A percentile compares a stretch with the other conserved stretches of the same genome.
Evolutionary conservation across 2,888 invertebrate genomes (phyloP).

Genomic region (Dynastes grantii): DNA sequence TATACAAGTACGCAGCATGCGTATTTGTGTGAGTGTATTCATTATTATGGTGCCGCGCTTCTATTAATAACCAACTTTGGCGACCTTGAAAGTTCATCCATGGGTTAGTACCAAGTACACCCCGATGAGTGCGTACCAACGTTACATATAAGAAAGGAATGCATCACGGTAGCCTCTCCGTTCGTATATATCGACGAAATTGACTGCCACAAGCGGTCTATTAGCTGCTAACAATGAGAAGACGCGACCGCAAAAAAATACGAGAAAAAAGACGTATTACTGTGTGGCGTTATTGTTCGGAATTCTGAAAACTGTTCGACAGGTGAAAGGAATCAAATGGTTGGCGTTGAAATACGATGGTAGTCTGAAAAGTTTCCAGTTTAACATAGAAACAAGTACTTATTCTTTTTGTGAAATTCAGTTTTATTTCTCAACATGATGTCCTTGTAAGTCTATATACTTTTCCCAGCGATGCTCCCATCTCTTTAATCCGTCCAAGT

Average conservation of each 20-base stretch:
- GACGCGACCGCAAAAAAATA: not conserved
- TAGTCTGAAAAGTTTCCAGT: too few relatives aligned
- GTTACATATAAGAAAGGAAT: conserved; percentile 10
- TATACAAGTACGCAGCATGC: not conserved
- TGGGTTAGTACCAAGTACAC: conserved; percentile 55
- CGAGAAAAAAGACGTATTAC: not conserved
- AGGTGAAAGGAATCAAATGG: not conserved
- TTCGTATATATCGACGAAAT: not conserved
- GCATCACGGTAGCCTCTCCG: conserved; percentile 22
- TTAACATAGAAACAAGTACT: not conserved
- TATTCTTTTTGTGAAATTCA: too few relatives aligned
- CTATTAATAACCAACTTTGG: conserved; percentile 58
- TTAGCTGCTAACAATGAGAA: not conserved
- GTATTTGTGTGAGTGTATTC: conserved; percentile 49
- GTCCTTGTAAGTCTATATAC: too few relatives aligned
- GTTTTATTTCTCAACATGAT: too few relatives aligned
- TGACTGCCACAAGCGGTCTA: not conserved
- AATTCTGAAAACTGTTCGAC: not conserved
- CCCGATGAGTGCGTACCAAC: conserved; percentile 22
- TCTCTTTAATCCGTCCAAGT: too few relatives aligned
- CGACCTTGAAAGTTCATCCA: conserved; percentile 58
- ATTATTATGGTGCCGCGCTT: conserved; percentile 53
- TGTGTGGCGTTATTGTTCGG: not conserved
- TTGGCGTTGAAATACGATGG: not conserved
- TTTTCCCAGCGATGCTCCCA: too few relatives aligned